A percentile compares a stretch with the other conserved stretches of the same genome.
These are phyloP conservation scores for Synanthedon myopaeformis DNA, from an alignment of 2,888 invertebrate genomes.

Conservation along the genomic window DNA sequence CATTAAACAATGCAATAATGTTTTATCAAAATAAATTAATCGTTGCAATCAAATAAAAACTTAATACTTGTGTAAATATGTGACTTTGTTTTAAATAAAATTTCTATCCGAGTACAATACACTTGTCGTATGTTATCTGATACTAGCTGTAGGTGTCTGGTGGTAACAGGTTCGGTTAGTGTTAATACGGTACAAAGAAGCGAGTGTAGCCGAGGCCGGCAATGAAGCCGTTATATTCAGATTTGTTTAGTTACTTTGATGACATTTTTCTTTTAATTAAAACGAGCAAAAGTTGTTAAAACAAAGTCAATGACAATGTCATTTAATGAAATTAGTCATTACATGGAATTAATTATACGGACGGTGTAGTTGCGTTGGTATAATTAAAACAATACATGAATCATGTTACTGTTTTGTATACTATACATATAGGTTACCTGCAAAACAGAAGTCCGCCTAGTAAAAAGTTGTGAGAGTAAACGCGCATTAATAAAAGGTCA, in stretches of 20 bases:
- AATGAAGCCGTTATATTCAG: constrained; percentile 16
- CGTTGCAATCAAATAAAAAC: neutral
- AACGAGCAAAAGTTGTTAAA: no score
- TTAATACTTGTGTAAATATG: no score
- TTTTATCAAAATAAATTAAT: neutral
- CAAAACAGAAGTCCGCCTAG: neutral
- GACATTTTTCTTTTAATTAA: no score
- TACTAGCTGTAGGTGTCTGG: constrained; percentile 17
- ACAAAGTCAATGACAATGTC: no score
- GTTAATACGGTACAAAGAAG: constrained; percentile 21
- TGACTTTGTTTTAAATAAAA: no score
- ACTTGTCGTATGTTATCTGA: constrained; percentile 7
- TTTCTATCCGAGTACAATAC: neutral
- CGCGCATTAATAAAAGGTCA: constrained; percentile 18
- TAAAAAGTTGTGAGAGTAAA: constrained; percentile 1
- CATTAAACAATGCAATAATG: neutral
- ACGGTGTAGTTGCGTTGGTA: no score
- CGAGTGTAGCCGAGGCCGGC: constrained; percentile 7
- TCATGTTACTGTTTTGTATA: neutral
- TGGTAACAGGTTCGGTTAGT: neutral
- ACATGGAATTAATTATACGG: no score
- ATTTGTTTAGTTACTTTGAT: constrained; percentile 10
- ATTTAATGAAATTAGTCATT: no score
- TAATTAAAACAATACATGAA: no score
- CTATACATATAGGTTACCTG: neutral